Conservation (phyloP, 1,140 invertebrate genomes). For the roundworm (Caenorhabditis elegans) region DNA sequence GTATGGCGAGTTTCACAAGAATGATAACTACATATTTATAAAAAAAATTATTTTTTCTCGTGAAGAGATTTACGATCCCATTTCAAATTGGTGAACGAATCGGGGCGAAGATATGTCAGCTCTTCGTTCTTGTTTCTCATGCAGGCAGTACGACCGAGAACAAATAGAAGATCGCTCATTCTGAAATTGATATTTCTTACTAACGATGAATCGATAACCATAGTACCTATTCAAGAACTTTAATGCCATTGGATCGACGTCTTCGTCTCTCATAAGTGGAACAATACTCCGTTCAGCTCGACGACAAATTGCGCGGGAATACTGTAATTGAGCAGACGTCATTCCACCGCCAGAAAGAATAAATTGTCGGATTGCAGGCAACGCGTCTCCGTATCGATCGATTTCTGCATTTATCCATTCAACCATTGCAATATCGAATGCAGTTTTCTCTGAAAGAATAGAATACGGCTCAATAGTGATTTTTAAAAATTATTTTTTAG, state of each 20-base stretch:
- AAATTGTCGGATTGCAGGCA: slow-evolving; percentile 46
- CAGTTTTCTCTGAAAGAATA: slow-evolving; percentile 40
- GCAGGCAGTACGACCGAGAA: slow-evolving; percentile 49
- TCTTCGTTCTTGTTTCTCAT: slow-evolving; percentile 43
- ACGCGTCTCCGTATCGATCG: slow-evolving; percentile 45
- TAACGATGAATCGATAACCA: too few relatives aligned
- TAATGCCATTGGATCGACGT: slow-evolving; percentile 45
- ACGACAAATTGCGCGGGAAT: slow-evolving; percentile 42
- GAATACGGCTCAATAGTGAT: neutral
- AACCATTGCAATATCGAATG: slow-evolving; percentile 40
- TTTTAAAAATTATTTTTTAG: too few relatives aligned
- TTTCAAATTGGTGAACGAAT: slow-evolving; percentile 25
- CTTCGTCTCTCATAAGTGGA: slow-evolving; percentile 45
- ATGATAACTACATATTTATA: neutral
- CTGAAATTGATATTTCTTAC: too few relatives aligned
- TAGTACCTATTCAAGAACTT: slow-evolving; percentile 49
- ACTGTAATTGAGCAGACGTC: slow-evolving; percentile 43
- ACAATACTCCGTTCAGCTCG: slow-evolving; percentile 46
- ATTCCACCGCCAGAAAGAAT: slow-evolving; percentile 49
- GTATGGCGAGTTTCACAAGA: neutral
- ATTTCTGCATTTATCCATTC: slow-evolving; percentile 48
- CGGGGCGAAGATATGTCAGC: slow-evolving; percentile 42
- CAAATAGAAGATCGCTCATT: slow-evolving; percentile 50
- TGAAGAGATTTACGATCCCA: slow-evolving; percentile 29
- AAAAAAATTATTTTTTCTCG: neutral